phyloP scores from a whole-genome alignment of 2,113 vertebrate genomes.

The Anhinga anhinga region DNA sequence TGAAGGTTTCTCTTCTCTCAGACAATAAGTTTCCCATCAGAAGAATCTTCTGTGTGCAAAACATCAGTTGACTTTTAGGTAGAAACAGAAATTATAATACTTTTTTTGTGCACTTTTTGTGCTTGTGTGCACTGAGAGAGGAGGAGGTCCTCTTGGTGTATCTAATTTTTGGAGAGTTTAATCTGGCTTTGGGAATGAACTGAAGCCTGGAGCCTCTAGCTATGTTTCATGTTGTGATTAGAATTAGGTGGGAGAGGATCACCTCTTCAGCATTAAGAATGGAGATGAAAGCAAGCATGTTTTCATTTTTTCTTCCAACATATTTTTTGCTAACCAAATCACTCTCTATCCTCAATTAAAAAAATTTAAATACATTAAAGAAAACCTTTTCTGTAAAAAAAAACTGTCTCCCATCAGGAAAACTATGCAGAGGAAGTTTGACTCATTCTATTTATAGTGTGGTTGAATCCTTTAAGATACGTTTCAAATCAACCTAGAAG shows the following conservation, averaged over 20 bases:
- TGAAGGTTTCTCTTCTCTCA: background rate
- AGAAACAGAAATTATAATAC: background rate
- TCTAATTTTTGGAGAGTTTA: background rate
- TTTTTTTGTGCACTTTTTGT: too few relatives aligned
- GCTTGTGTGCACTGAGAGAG: background rate
- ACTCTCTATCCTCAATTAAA: background rate
- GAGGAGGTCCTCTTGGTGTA: background rate
- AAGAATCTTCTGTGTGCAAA: background rate
- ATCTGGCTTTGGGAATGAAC: background rate
- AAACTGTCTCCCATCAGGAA: background rate
- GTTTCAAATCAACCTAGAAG: background rate
- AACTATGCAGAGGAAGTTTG: background rate
- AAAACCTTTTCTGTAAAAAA: background rate
- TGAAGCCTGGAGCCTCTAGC: background rate
- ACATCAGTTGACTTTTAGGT: background rate
- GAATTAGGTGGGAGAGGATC: background rate
- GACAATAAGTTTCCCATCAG: background rate
- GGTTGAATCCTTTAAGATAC: background rate
- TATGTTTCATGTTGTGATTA: background rate
- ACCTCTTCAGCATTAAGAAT: background rate
- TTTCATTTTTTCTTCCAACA: background rate
- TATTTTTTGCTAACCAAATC: background rate
- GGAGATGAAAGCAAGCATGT: background rate
- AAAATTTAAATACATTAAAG: conserved; percentile 7
- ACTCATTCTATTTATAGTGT: background rate